Evolutionary conservation across 2,888 invertebrate species (phyloP).

Genomic region (Deroplatys truncata): DNA sequence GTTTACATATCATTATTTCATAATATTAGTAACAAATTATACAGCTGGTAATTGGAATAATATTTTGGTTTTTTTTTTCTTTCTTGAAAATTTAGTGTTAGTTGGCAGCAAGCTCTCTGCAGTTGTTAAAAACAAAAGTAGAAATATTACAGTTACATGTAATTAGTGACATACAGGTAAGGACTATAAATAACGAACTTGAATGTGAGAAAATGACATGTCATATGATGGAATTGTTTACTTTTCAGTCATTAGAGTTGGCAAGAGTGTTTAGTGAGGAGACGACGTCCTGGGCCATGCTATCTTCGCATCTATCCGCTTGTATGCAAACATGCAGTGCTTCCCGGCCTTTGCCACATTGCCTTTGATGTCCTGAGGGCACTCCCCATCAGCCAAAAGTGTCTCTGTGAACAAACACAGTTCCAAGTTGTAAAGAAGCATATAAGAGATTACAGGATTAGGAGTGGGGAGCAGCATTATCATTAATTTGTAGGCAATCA

Average conservation of each 20-base stretch:
- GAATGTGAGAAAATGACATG: neutral
- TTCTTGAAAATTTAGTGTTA: neutral
- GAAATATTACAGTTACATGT: neutral
- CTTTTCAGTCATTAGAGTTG: neutral
- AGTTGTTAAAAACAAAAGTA: neutral
- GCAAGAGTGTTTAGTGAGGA: constrained; percentile 3
- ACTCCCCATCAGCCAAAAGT: constrained; percentile 80
- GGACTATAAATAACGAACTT: neutral
- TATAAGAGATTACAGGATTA: neutral
- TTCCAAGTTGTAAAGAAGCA: neutral
- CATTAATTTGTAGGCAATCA: neutral
- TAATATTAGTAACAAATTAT: neutral
- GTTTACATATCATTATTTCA: neutral
- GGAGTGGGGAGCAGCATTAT: neutral
- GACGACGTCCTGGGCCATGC: constrained; percentile 77
- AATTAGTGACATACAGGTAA: neutral
- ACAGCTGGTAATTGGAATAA: neutral
- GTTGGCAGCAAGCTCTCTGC: neutral
- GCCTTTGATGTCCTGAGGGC: constrained; percentile 82
- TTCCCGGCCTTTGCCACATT: constrained; percentile 54
- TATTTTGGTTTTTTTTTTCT: neutral
- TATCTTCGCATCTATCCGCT: constrained; percentile 93
- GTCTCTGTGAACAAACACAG: constrained; percentile 64
- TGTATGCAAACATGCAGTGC: constrained; percentile 90
- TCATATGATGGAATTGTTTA: neutral